Base-by-base conservation (phyloP, 35 echinoderm and acorn worm species). In the Eucidaris tribuloides region DNA sequence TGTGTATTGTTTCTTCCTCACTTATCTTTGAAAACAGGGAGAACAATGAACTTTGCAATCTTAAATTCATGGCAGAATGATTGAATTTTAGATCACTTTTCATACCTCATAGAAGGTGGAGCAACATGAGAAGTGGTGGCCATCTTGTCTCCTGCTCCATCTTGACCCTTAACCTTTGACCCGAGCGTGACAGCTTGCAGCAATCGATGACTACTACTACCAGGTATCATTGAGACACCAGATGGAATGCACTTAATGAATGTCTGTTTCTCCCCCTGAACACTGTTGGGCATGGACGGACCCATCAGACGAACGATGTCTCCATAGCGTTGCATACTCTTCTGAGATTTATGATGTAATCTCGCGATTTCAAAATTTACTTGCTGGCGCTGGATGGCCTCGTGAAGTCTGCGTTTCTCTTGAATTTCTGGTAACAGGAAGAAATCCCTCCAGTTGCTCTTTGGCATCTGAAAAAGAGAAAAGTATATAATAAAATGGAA, bases 161-260 rank as follows among this genome's bases (percentile, higher is more conserved):
- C 17, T 74, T 44, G 68, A 42, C 68, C 68, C 44, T 43, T 74
- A 40, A 2, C 37, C 68, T 25, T 74, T 74, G 68, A 74, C 68
- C 68, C 68, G 7, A 74, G 0, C 7, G 68, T 22, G n/a, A 74
- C 37, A 22, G 29, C 41, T 11, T 11, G 34, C 0, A 74, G 68
- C 24, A 74, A 2, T 36, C 68, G 38, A 17, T 44, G 68, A 22
- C 37, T 44, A 44, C 68, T 74, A 44, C 36, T 74, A 40, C 68
- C 68, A 7, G 68, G 68, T 24, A 40, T 74, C 1, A 74, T 22
- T 24, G 41, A 14, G 7, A 74, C 36, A 35, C 68, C 68, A 11
- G 34, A 44, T n/a, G 68, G 68, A 7, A 41, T 36, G 37, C 40
- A 74, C 35, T 74, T 74, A 40, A 74, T 44, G 9, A 52, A 9